A percentile compares a stretch with the other conserved stretches of the same genome.
Conservation (phyloP, 2,888 invertebrate genomes). For the Scaptomyza caliginosa region DNA sequence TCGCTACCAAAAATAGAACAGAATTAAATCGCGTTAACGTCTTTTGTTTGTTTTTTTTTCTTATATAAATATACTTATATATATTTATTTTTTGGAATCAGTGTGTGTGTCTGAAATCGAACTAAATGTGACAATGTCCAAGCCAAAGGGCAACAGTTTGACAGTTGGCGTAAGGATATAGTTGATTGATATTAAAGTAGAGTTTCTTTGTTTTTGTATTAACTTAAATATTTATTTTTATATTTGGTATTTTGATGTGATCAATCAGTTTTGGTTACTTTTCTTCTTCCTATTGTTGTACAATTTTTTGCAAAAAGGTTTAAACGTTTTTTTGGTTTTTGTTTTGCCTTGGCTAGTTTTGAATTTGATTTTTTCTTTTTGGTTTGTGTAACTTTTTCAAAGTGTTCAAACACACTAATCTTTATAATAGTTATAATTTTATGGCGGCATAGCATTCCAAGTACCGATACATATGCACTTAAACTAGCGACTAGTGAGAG, state of each 20-base stretch:
- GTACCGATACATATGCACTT: conserved; percentile 13
- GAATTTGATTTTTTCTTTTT: not conserved
- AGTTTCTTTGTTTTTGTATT: too few species aligned
- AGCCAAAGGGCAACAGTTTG: not conserved
- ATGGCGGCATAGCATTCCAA: conserved; percentile 9
- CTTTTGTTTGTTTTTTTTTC: not conserved
- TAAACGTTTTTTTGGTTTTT: conserved; percentile 16
- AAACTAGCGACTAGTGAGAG: conserved; percentile 29
- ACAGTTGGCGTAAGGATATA: conserved; percentile 12
- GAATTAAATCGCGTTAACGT: not conserved
- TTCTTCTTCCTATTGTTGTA: conserved; percentile 22
- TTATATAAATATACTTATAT: too few species aligned
- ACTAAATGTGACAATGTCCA: too few species aligned
- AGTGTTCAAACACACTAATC: conserved; percentile 34
- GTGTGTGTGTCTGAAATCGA: not conserved
- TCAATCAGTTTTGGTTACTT: not conserved
- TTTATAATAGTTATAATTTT: conserved; percentile 2
- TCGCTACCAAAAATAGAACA: not conserved
- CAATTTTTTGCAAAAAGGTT: conserved; percentile 41
- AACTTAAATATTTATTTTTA: conserved; percentile 22
- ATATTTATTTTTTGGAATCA: conserved; percentile 7
- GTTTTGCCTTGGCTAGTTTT: conserved; percentile 26
- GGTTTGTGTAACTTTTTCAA: conserved; percentile 36
- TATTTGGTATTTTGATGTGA: conserved; percentile 14
- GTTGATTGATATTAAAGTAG: not conserved